Evolutionary conservation across 2,888 invertebrate species (phyloP).

Genomic region (Luperina testacea): DNA sequence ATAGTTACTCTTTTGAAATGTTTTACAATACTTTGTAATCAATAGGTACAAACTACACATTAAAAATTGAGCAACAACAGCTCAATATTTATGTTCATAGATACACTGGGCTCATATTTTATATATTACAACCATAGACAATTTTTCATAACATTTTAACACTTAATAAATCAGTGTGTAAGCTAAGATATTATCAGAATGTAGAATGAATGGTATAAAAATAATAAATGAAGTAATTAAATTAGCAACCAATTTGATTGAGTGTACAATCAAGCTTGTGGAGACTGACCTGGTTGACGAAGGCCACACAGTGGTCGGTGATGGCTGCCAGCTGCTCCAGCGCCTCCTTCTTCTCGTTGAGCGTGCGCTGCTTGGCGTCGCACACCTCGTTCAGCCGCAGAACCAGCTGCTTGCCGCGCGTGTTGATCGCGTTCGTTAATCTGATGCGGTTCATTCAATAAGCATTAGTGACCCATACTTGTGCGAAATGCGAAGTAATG

Average conservation of each 20-base stretch:
- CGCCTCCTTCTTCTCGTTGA: constrained; percentile 95
- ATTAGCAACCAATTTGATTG: too few relatives aligned
- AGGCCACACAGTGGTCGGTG: constrained; percentile 96
- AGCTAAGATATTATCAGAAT: neutral
- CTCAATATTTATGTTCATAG: neutral
- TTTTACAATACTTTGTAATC: neutral
- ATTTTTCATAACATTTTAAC: neutral
- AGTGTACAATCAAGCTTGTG: too few relatives aligned
- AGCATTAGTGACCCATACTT: neutral
- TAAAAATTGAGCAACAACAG: neutral
- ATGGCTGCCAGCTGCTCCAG: constrained; percentile 95
- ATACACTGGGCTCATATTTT: neutral
- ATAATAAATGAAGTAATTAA: neutral
- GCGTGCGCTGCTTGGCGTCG: constrained; percentile 92
- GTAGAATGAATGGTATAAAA: neutral
- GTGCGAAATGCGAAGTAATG: neutral
- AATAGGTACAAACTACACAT: neutral
- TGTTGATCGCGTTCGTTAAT: constrained; percentile 94
- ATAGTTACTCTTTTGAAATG: neutral
- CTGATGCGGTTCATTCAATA: neutral
- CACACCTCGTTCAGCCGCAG: constrained; percentile 94
- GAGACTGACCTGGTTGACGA: constrained; percentile 86
- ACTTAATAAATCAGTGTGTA: neutral
- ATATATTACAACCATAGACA: neutral
- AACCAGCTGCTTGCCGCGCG: constrained; percentile 95